These are phyloP conservation scores for Ptilodon capucinus DNA, from an alignment of 2,888 invertebrate genomes.

Conservation along the genomic window DNA sequence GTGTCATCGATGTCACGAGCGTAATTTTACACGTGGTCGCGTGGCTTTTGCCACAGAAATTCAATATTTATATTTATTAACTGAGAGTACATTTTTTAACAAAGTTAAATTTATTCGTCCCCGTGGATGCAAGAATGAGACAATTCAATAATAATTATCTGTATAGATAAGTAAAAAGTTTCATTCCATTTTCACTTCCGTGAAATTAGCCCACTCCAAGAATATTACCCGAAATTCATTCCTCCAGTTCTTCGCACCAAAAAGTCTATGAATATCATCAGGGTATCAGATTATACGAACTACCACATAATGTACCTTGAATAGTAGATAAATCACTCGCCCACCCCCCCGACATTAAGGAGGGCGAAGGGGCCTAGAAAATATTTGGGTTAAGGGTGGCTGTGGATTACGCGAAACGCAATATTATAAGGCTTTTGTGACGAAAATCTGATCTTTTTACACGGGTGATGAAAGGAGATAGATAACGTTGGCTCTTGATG, in stretches of 20 bases:
- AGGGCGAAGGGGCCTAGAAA: conserved; percentile 42
- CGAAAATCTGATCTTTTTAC: neutral
- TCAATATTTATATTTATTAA: no score
- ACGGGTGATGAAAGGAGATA: neutral
- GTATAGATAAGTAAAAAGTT: no score
- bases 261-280: conserved; percentile 32
- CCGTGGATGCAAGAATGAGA: no score
- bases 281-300: conserved; percentile 50
- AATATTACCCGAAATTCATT: neutral
- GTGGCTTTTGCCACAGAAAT: no score
- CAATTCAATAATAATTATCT: no score
- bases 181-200: neutral
- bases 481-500: neutral
- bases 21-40: no score
- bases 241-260: neutral
- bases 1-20: no score
- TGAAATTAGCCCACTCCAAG: neutral
- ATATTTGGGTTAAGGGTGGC: conserved; percentile 48
- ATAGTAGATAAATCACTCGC: conserved; percentile 58
- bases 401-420: conserved; percentile 30
- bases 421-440: conserved; percentile 23
- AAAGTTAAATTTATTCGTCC: no score
- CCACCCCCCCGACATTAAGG: conserved; percentile 43
- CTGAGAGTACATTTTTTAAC: no score
- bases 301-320: conserved; percentile 52